phyloP scores from a whole-genome alignment of 1,140 invertebrate species.

The Plectrocnemia conspersa region DNA sequence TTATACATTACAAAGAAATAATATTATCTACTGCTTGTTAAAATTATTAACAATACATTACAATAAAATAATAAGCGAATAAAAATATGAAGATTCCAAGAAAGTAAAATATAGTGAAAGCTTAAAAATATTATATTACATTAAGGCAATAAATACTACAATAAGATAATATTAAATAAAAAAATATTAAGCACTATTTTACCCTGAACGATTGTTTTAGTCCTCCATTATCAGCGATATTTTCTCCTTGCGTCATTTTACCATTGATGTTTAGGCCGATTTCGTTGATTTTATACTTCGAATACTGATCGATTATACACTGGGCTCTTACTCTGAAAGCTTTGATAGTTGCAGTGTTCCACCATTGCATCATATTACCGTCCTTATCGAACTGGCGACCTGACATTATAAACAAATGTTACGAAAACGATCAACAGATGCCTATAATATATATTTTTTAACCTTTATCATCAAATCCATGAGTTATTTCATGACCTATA shows the following conservation, averaged over 20 bases:
- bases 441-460: slow-evolving; percentile 2
- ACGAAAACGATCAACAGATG: slow-evolving; percentile 1
- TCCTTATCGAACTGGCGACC: slow-evolving; percentile 64
- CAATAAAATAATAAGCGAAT: not conserved
- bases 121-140: not conserved
- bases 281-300: slow-evolving; percentile 47
- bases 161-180: not conserved
- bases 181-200: not conserved
- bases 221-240: slow-evolving; percentile 88
- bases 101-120: not conserved
- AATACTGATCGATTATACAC: slow-evolving; percentile 72
- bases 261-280: slow-evolving; percentile 46
- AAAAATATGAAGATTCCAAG: not conserved
- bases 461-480: slow-evolving; percentile 58
- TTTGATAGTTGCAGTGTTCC: slow-evolving; percentile 61
- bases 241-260: slow-evolving; percentile 58
- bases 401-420: slow-evolving; percentile 39
- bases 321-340: slow-evolving; percentile 65
- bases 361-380: slow-evolving; percentile 73
- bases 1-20: too few relatives aligned
- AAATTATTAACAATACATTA: too few relatives aligned
- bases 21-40: too few relatives aligned
- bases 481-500: slow-evolving; percentile 67
- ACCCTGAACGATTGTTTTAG: slow-evolving; percentile 76
- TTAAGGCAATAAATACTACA: too few relatives aligned